phyloP scores from a whole-genome alignment of 2,888 invertebrate species.

The Tryphoninae sp. region DNA sequence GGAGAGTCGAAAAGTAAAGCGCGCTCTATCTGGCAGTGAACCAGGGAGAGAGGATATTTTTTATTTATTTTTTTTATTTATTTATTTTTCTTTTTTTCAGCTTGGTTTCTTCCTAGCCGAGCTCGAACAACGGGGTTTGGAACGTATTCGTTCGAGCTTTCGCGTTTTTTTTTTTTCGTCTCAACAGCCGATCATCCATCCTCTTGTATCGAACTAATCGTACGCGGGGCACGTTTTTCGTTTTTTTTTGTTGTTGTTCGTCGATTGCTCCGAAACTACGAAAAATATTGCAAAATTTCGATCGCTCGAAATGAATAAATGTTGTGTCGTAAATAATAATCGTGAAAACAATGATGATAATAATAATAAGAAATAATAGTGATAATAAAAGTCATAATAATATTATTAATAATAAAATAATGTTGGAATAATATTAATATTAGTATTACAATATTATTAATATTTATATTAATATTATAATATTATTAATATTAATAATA shows the following conservation, averaged over 20 bases:
- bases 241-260: constrained; percentile 8
- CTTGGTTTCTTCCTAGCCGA: constrained; percentile 41
- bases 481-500: no score
- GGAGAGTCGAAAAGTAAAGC: constrained; percentile 48
- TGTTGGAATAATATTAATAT: no score
- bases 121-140: constrained; percentile 29
- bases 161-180: constrained; percentile 1
- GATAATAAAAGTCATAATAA: no score
- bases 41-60: constrained; percentile 4
- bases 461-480: no score
- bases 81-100: constrained; percentile 20
- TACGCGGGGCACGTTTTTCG: background rate
- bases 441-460: no score
- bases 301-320: background rate
- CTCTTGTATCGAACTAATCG: background rate
- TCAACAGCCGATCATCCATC: constrained; percentile 1
- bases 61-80: background rate
- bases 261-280: background rate
- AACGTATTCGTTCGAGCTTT: constrained; percentile 21
- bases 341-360: no score
- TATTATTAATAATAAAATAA: no score
- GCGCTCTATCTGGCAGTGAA: background rate
- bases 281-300: background rate
- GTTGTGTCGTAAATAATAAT: no score
- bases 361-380: no score